phyloP scores from a whole-genome alignment of 2,113 vertebrate species.

The Gallinago paraguaiae region DNA sequence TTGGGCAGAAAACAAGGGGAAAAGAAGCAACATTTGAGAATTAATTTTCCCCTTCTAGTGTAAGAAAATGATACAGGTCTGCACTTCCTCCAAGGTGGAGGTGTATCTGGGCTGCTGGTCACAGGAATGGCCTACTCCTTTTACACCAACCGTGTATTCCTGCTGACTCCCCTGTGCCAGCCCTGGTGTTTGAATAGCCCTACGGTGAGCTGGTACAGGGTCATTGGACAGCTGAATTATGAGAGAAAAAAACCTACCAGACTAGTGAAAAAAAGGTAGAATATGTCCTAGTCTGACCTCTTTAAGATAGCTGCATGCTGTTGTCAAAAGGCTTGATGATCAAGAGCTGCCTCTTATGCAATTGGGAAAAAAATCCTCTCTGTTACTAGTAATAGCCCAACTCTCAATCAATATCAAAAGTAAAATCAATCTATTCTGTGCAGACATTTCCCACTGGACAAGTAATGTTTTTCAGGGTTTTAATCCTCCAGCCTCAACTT shows the following conservation, averaged over 20 bases:
- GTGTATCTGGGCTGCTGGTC: not conserved
- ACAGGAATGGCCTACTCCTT: not conserved
- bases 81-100: not conserved
- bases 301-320: not conserved
- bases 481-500: not conserved
- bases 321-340: not conserved
- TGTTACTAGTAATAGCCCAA: not conserved
- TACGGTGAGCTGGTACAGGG: not conserved
- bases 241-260: accelerated
- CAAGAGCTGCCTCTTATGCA: not conserved
- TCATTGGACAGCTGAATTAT: not conserved
- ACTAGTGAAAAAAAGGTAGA: not conserved
- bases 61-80: not conserved
- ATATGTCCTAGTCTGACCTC: not conserved
- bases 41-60: not conserved
- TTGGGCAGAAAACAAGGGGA: not conserved
- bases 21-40: not conserved
- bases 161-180: not conserved
- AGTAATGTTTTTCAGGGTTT: not conserved
- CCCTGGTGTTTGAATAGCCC: not conserved
- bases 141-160: not conserved
- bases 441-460: not conserved
- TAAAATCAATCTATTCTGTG: not conserved
- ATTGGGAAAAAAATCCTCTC: not conserved
- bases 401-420: not conserved